A percentile compares a stretch with the other conserved stretches of the same genome.
Conservation (phyloP, 1,140 invertebrate genomes). For the Zaprionus nigranus region DNA sequence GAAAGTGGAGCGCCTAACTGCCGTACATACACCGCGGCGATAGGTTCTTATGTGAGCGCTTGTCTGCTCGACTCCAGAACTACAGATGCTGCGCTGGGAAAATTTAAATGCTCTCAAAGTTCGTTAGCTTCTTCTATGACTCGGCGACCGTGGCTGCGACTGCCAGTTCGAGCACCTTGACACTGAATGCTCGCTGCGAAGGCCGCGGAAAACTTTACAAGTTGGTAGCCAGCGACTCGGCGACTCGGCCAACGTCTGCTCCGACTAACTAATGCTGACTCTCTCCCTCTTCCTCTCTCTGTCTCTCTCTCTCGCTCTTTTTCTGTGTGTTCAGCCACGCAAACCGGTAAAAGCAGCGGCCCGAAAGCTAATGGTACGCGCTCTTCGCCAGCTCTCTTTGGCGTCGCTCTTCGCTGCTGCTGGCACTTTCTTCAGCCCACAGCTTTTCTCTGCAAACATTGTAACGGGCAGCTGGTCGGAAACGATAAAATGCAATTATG, state of each 20-base stretch:
- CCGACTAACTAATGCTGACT: conserved; percentile 61
- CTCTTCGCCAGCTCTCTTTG: conserved; percentile 63
- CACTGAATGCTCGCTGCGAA: conserved; percentile 75
- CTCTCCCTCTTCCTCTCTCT: conserved; percentile 18
- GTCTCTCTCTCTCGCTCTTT: conserved; percentile 14
- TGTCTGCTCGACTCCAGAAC: conserved; percentile 37
- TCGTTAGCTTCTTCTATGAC: conserved; percentile 77
- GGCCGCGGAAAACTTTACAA: conserved; percentile 81
- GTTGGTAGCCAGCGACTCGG: conserved; percentile 47
- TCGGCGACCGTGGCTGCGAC: conserved; percentile 63
- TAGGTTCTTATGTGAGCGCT: conserved; percentile 77
- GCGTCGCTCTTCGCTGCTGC: conserved; percentile 42
- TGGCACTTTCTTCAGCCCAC: conserved; percentile 61
- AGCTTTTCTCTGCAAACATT: conserved; percentile 45
- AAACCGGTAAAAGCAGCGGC: conserved; percentile 70
- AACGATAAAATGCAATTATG: conserved; percentile 78
- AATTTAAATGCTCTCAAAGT: conserved; percentile 67
- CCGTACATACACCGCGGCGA: conserved; percentile 56
- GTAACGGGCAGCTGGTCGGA: conserved; percentile 58
- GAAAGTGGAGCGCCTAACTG: conserved; percentile 79
- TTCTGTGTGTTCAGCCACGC: conserved; percentile 32
- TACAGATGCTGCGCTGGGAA: conserved; percentile 61
- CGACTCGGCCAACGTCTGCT: conserved; percentile 29
- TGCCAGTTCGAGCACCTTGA: conserved; percentile 81
- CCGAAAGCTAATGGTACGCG: conserved; percentile 64